These are phyloP conservation scores for Lissonota sp. DNA, from an alignment of 2,888 invertebrate species.

Conservation along the genomic window DNA sequence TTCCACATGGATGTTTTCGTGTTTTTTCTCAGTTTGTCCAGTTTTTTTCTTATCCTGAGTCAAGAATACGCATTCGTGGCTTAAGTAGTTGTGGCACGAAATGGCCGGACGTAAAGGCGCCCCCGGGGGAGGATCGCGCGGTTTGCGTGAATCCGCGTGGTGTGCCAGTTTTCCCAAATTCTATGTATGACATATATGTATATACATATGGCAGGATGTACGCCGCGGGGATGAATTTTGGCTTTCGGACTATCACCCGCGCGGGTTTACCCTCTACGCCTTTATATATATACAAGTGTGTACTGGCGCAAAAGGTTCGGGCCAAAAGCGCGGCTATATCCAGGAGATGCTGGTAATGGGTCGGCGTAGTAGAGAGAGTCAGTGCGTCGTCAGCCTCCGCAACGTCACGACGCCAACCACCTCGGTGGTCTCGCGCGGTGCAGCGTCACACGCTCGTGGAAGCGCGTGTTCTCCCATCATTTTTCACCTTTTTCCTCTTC, in stretches of 20 bases:
- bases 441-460: constrained; percentile 50
- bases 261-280: constrained; percentile 50
- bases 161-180: constrained; percentile 15
- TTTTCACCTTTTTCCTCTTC: neutral
- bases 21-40: constrained; percentile 4
- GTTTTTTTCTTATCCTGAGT: constrained; percentile 6
- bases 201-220: constrained; percentile 8
- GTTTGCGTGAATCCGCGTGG: constrained; percentile 41
- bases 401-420: constrained; percentile 77
- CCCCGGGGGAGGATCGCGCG: constrained; percentile 60
- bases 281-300: constrained; percentile 24
- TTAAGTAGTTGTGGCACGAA: constrained; percentile 49
- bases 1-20: neutral
- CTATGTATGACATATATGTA: constrained; percentile 19
- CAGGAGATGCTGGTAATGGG: constrained; percentile 61
- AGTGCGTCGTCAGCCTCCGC: constrained; percentile 82
- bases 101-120: constrained; percentile 59
- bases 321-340: constrained; percentile 44
- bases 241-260: constrained; percentile 69
- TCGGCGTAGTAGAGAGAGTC: constrained; percentile 71
- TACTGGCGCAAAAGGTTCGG: constrained; percentile 57
- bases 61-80: constrained; percentile 28
- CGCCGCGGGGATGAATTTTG: constrained; percentile 46
- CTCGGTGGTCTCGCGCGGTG: constrained; percentile 54
- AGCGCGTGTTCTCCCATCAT: constrained; percentile 31